Conservation (phyloP, 2,113 vertebrate genomes). For the Malaclemys terrapin region DNA sequence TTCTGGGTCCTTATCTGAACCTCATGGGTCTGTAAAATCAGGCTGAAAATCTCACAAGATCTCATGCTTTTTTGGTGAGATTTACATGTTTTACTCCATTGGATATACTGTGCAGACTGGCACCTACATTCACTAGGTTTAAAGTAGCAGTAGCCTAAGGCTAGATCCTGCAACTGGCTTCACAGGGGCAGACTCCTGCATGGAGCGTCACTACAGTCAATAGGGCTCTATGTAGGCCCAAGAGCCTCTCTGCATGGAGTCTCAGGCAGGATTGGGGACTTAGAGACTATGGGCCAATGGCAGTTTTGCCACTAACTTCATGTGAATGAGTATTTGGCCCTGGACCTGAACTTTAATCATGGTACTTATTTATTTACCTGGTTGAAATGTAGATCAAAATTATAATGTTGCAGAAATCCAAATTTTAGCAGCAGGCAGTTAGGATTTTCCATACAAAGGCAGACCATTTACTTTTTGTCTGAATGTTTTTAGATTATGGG, state of each 20-base stretch:
- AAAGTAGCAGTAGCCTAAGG: background rate
- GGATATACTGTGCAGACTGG: background rate
- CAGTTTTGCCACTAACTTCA: background rate
- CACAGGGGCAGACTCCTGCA: background rate
- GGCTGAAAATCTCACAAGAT: background rate
- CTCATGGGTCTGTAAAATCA: background rate
- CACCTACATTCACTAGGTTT: background rate
- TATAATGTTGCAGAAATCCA: rapidly evolving
- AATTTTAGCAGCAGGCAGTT: background rate
- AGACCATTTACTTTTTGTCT: background rate
- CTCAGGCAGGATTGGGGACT: too few relatives aligned
- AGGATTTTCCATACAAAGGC: background rate
- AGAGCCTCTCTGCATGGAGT: background rate
- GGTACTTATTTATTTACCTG: background rate
- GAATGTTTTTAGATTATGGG: background rate
- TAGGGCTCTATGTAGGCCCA: background rate
- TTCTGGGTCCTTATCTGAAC: rapidly evolving
- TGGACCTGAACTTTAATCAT: background rate
- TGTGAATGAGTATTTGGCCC: background rate
- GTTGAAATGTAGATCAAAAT: background rate
- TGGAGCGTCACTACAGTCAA: background rate
- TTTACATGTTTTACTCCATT: background rate
- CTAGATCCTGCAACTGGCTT: background rate
- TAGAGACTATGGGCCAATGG: background rate
- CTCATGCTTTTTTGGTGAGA: background rate